A percentile compares a stretch with the other conserved stretches of the same genome.
These are phyloP conservation scores for Dicyrtoma fusca DNA, from an alignment of 2,888 invertebrate species.

Conservation along the genomic window DNA sequence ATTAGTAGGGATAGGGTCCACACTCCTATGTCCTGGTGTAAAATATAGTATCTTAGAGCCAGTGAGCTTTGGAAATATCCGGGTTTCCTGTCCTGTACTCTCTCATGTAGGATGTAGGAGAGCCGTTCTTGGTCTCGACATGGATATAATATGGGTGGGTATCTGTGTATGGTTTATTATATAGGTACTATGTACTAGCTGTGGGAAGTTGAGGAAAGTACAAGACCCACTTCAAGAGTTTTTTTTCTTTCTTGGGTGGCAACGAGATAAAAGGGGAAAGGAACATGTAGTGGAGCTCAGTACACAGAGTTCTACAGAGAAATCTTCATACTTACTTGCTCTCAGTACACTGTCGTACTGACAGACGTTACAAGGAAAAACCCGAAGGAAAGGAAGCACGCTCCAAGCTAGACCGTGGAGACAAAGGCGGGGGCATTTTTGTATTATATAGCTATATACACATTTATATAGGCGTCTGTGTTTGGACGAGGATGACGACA, in stretches of 20 bases:
- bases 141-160: too few relatives aligned
- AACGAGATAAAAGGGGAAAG: constrained; percentile 11
- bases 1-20: too few relatives aligned
- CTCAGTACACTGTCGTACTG: too few relatives aligned
- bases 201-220: constrained; percentile 16
- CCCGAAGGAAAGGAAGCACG: background rate
- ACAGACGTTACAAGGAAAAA: background rate
- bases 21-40: too few relatives aligned
- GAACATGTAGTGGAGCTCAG: constrained; percentile 5
- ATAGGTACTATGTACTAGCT: too few relatives aligned
- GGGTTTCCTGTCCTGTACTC: too few relatives aligned
- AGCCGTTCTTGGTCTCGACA: too few relatives aligned
- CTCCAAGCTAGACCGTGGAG: background rate
- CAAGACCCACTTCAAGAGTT: constrained; percentile 21
- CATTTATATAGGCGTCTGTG: background rate
- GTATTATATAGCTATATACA: too few relatives aligned
- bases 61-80: too few relatives aligned
- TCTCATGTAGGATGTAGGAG: too few relatives aligned
- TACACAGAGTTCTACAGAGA: background rate
- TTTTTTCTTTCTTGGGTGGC: constrained; percentile 21
- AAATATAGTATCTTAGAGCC: too few relatives aligned
- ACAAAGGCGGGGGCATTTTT: background rate
- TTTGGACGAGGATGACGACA: constrained; percentile 28
- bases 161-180: background rate
- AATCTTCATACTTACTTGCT: background rate